Evolutionary conservation across 1,140 invertebrate species (phyloP), one percentile per base, ranked within the genome.

Genomic region (Drosophila eugracilis): DNA sequence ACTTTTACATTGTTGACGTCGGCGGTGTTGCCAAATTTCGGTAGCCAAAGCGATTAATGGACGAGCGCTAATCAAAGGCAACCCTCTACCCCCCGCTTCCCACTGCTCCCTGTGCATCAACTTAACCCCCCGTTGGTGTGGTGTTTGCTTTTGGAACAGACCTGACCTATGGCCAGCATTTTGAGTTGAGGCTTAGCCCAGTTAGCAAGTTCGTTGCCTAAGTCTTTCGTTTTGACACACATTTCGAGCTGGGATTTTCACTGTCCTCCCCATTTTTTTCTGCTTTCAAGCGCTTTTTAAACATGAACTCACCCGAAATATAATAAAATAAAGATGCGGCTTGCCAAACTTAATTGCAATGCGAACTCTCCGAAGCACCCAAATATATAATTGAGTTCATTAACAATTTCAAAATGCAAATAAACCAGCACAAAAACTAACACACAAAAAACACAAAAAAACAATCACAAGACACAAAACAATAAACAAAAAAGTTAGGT

Each of bases 161-260:
- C 62, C 66, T 73, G 70, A 73, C 70, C 70, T 73, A 73, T 73
- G 57, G 57, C 70, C 70, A 63, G 36, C 42, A 32, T 47, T 49
- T 41, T 3, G 30, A n/a, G 57, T 45, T 37, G 36, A 45, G 49
- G 71, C 70, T 63, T 55, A 74, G 71, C 70, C 50, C 66, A 45
- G 59, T 63, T 75, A 70, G 74, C 81, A 66, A 69, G 81, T 85
- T 85, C 58, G 81, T 86, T 86, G 81, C 76, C 73, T 86, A 80
- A 85, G 81, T 86, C 81, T 77, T 85, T 86, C 49, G 81, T 77
- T 60, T 28, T 75, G 50, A 45, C 70, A 74, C 48, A 73, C 30
- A 63, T 45, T 47, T 19, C 14, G 42, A 37, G 44, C 60, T 15
- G 34, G 34, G 48, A 41, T 26, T 48, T 37, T 58, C 14, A 24